Evolutionary conservation across 2,113 vertebrate species (phyloP), one percentile per base, ranked within the genome.

Genomic region (Craseonycteris thonglongyai): DNA sequence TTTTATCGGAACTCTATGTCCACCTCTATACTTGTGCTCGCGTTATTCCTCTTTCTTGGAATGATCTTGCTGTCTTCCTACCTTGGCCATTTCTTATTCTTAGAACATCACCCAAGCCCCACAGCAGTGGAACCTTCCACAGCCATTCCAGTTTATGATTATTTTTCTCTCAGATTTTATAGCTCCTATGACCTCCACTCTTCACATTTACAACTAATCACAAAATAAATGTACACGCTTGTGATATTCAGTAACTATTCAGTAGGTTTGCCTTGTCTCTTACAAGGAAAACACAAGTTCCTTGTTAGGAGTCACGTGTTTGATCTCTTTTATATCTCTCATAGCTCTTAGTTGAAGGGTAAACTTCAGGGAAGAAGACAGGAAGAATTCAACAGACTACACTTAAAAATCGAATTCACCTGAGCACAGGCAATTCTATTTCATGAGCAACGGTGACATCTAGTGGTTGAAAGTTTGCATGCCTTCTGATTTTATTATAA

Each of bases 391-490:
- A 51, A n/a, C 24, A 14, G 15, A 63, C 24, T 19, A 5, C 15
- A 26, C 11, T 3, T 2, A 30, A 30, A 56, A 38, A 28, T 45
- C 2, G 0, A 14, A 0, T 18, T 22, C 21, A 3, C 12, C 24
- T 0, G 3, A 18, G 2, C n/a, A 5, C 4, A 22, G 30, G 75
- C 9, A 30, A 8, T 59, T 82, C 3, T 33, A 94, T 97, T 97
- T 94, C 4, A 28, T 56, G 87, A 68, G 33, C 97, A 98, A 98
- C 88, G 97, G 56, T 97, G 98, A 84, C 98, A 97, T 95, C 98
- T 98, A 72, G 95, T 95, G 98, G 94, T 93, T 66, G 4, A 0
- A 51, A 66, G 1, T 6, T 80, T 61, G 26, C 51, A 74, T 69
- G 13, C 58, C 72, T 61, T 47, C 35, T 79, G 14, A 63, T 10